These are phyloP conservation scores for Caenorhabditis afra DNA, from an alignment of 2,888 invertebrate species.

Conservation along the genomic window DNA sequence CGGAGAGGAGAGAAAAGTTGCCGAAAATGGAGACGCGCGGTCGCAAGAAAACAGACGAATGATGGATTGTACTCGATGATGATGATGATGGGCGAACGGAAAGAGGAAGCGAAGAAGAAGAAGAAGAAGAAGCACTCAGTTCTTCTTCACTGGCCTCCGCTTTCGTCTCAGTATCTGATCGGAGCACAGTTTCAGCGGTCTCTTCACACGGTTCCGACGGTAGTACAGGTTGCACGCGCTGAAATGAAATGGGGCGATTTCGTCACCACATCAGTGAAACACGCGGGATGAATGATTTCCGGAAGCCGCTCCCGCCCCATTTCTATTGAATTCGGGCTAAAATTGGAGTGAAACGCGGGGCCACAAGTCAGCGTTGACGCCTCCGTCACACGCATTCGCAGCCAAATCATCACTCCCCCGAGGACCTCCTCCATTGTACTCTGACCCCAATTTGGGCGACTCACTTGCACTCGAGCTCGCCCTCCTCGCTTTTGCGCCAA, in stretches of 20 bases:
- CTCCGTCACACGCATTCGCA: slow-evolving; percentile 30
- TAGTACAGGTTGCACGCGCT: slow-evolving; percentile 48
- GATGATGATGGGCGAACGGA: slow-evolving; percentile 1
- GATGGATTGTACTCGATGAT: slow-evolving; percentile 42
- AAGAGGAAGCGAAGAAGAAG: slow-evolving; percentile 4
- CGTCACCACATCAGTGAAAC: background rate
- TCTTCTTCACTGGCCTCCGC: slow-evolving; percentile 13
- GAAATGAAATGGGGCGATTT: slow-evolving; percentile 1
- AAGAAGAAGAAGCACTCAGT: background rate
- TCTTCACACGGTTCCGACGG: slow-evolving; percentile 26
- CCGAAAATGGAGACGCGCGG: slow-evolving; percentile 27
- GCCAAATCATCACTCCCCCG: slow-evolving; percentile 42
- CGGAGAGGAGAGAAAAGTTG: slow-evolving; percentile 29
- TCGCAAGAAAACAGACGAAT: slow-evolving; percentile 2
- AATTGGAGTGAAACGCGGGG: background rate
- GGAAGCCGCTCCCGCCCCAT: background rate
- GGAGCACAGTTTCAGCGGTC: slow-evolving; percentile 17
- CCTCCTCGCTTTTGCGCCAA: slow-evolving; percentile 39
- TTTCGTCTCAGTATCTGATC: slow-evolving; percentile 16
- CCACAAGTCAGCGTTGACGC: slow-evolving; percentile 35
- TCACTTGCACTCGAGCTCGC: slow-evolving; percentile 50
- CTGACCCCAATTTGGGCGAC: slow-evolving; percentile 48
- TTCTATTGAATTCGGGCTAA: slow-evolving; percentile 24
- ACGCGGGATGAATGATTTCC: background rate
- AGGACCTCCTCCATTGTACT: slow-evolving; percentile 23